Base-by-base conservation (phyloP, 2,113 vertebrate genomes). In the Pollimyrus isidori region DNA sequence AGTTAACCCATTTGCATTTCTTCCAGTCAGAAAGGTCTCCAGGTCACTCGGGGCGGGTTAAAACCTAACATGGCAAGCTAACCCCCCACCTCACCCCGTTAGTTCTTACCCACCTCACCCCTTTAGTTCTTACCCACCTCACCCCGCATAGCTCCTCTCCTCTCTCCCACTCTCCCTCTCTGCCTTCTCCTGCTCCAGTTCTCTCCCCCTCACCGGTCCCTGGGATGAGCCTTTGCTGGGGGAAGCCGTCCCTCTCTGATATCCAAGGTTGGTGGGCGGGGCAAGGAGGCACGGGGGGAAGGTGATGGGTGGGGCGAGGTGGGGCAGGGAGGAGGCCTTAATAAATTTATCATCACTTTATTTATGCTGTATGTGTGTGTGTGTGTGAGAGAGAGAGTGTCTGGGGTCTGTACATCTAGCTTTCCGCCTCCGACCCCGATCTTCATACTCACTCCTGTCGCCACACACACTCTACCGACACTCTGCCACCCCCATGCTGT, bases 11-110 rank as follows among this genome's bases (percentile, higher is more conserved):
- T 98, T 98, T 97, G 97, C 97, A 97, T 98, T 97, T 97, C 96
- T 97, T 97, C 96, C 97, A 97, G 97, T 97, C 97, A 97, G 96
- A 97, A 97, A 97, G 97, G 96, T 97, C 97, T 97, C 97, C 97
- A 97, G 97, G 97, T 97, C 97, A 97, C 97, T 95, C 95, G 95
- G 95, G 95, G 95, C 95, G 95, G 96, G 95, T 96, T 97, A 95
- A 94, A 96, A 95, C 93, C 92, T 92, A 94, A 95, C 94, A 93
- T 91, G 58, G 92, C 89, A 93, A 93, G 93, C 90, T 82, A 88
- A 85, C 90, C 76, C 89, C 90, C 90, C 89, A 42, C 42, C 42
- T 45, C 42, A 45, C 42, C 42, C 42, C 42, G 1, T 4, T 45
- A 45, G 42, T 4, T 45, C 42, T 45, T 45, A 45, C 42, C 4